Evolutionary conservation across 2,888 invertebrate genomes (phyloP).

Genomic region (Apoderus coryli): DNA sequence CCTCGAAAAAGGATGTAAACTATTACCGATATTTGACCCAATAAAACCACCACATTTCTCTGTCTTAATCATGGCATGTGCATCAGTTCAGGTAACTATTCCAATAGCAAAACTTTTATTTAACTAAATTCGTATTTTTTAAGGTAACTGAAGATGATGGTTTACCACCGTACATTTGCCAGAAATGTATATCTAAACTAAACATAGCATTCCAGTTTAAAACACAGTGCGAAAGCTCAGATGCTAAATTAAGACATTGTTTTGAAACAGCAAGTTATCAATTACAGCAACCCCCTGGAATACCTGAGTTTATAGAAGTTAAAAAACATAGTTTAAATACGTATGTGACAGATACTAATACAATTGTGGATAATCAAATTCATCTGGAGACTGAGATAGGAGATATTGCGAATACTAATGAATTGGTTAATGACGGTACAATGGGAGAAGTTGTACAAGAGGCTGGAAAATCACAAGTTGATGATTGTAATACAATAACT

Average conservation of each 20-base stretch:
- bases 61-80: constrained; percentile 33
- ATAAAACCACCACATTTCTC: constrained; percentile 33
- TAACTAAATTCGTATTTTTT: constrained; percentile 16
- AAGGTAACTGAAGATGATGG: constrained; percentile 32
- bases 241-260: constrained; percentile 29
- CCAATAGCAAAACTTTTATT: too few relatives aligned
- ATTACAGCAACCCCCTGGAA: too few relatives aligned
- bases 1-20: constrained; percentile 30
- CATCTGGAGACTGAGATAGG: too few relatives aligned
- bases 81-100: constrained; percentile 30
- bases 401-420: too few relatives aligned
- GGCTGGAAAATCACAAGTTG: too few relatives aligned
- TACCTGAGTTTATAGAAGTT: constrained; percentile 26
- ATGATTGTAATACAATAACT: too few relatives aligned
- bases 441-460: too few relatives aligned
- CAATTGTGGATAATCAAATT: too few relatives aligned
- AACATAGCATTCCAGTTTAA: constrained; percentile 33
- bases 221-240: constrained; percentile 31
- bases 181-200: constrained; percentile 30
- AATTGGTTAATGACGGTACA: too few relatives aligned
- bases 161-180: constrained; percentile 31
- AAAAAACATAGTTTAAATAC: constrained; percentile 22
- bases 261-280: too few relatives aligned
- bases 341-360: too few relatives aligned
- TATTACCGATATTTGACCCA: constrained; percentile 33